Conservation (phyloP, 1,140 invertebrate species). For the Caenorhabditis inopinata region DNA sequence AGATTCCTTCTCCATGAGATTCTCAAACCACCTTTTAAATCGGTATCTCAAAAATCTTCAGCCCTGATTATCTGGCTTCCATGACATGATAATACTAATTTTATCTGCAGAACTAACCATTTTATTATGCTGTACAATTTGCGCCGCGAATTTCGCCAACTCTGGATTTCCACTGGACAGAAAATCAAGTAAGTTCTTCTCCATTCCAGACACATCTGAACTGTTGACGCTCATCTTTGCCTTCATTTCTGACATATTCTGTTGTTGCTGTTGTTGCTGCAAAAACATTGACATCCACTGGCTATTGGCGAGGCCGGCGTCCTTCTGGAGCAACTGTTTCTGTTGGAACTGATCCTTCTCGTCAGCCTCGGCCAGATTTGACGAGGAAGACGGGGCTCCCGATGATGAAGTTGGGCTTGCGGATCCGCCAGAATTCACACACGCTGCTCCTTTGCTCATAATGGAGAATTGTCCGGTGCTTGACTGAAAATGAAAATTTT, state of each 20-base stretch:
- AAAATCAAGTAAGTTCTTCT: not conserved
- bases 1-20: no score
- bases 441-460: not conserved
- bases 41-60: no score
- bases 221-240: not conserved
- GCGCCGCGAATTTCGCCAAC: not conserved
- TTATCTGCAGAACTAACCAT: not conserved
- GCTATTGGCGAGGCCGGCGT: not conserved
- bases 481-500: not conserved
- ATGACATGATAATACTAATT: no score
- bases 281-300: not conserved
- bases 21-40: no score
- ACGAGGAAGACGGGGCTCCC: constrained; percentile 5
- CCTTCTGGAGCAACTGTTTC: not conserved
- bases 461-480: not conserved
- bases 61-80: no score
- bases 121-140: not conserved
- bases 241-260: not conserved
- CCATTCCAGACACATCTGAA: no score
- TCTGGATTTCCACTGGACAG: not conserved
- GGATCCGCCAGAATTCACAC: not conserved
- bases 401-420: not conserved
- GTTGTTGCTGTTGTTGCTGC: not conserved
- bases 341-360: not conserved
- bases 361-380: not conserved